Evolutionary conservation across 2,797 vertebrate species (phyloP).

Genomic region (Gouania willdenowi): DNA sequence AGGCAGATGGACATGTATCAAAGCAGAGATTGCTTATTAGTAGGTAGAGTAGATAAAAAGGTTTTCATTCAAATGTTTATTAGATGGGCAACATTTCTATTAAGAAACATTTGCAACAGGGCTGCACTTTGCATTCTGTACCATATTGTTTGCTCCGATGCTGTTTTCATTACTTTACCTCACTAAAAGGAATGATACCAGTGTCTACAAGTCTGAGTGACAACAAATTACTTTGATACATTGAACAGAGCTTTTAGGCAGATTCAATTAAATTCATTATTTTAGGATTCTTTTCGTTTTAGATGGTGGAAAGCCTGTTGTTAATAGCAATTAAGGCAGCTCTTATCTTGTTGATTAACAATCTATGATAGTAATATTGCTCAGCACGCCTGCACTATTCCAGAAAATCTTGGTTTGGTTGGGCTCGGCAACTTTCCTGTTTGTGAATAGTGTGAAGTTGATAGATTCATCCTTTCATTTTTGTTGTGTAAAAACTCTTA

Average conservation of each 20-base stretch:
- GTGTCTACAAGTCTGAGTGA: conserved; percentile 40
- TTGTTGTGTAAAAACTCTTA: no score
- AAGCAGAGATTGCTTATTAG: conserved; percentile 49
- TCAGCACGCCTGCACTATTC: conserved; percentile 38
- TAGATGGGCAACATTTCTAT: conserved; percentile 71
- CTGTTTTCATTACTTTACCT: conserved; percentile 33
- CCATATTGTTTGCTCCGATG: conserved; percentile 49
- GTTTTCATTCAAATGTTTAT: conserved; percentile 78
- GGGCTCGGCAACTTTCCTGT: conserved; percentile 17
- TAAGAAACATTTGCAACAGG: conserved; percentile 59
- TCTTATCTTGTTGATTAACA: conserved; percentile 66
- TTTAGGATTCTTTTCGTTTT: conserved; percentile 70
- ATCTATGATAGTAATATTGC: conserved; percentile 81
- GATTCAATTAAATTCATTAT: conserved; percentile 75
- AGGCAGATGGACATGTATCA: conserved; percentile 51
- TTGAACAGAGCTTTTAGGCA: conserved; percentile 34
- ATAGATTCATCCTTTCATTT: no score
- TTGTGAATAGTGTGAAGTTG: no score
- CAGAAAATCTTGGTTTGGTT: conserved; percentile 32
- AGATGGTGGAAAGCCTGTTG: conserved; percentile 59
- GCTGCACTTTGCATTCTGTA: conserved; percentile 33
- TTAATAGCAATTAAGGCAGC: conserved; percentile 78
- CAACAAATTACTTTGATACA: conserved; percentile 46
- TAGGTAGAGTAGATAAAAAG: conserved; percentile 66
- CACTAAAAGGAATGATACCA: conserved; percentile 37